Base-by-base conservation (phyloP, 2,888 invertebrate genomes). In the Oxycera nigricornis region DNA sequence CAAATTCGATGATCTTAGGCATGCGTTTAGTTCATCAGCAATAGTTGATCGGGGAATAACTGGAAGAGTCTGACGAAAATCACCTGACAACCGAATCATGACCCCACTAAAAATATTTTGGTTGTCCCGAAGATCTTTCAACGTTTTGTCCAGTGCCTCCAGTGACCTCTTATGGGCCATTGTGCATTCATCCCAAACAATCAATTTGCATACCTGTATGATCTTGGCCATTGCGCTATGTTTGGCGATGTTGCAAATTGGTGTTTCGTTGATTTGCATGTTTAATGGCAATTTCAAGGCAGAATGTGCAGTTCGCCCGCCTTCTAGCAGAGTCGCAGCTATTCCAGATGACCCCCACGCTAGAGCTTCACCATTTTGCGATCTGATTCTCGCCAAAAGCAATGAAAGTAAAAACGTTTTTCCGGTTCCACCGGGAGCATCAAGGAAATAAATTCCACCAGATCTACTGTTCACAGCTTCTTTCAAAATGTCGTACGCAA, bases 341-440 rank as follows among this genome's bases (percentile, higher is more conserved):
- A 86, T 85, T 9, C 84, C 83, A 6, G 83, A 83, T 28, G 82
- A 84, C n/a, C 85, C 84, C 26, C 85, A 76, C 11, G 83, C 82
- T 41, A 86, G 65, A 11, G 82, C 82, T 62, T 83, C 81, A 6
- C 78, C 74, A 72, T 79, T 78, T 73, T 80, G 77, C 39, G 78
- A 78, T 72, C 82, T 78, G 65, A 85, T n/a, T n/a, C n/a, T n/a
- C n/a, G n/a, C n/a, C n/a, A n/a, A n/a, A n/a, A n/a, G n/a, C n/a
- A n/a, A n/a, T 77, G 74, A 73, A 68, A 73, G 68, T 30, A 76
- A 14, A 50, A 76, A 76, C 20, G 73, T 74, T 74, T 76, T 76
- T n/a, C n/a, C n/a, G n/a, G n/a, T n/a, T n/a, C n/a, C n/a, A 26
- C 73, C 75, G 57, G 73, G 61, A 30, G 76, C 77, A 75, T 78